These are phyloP conservation scores for Diuraphis noxia DNA, from an alignment of 1,140 invertebrate species.

Conservation along the genomic window DNA sequence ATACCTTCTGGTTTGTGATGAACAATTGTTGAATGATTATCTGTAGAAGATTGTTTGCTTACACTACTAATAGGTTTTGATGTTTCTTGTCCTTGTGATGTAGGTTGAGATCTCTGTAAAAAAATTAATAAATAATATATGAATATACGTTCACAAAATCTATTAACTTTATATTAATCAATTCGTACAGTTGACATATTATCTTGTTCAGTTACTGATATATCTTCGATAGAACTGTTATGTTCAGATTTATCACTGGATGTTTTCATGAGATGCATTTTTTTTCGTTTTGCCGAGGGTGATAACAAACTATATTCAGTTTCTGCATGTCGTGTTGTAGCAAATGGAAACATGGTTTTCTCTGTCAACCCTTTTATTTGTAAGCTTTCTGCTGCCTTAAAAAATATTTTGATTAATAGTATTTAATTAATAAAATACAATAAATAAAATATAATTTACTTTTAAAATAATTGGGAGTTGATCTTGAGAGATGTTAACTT, in stretches of 20 bases:
- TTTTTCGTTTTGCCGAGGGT: constrained; percentile 45
- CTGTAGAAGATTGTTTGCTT: constrained; percentile 34
- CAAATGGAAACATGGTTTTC: constrained; percentile 64
- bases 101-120: constrained; percentile 47
- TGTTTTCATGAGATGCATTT: constrained; percentile 46
- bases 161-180: neutral
- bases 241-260: constrained; percentile 49
- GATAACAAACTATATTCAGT: constrained; percentile 37
- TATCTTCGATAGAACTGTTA: constrained; percentile 52
- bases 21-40: constrained; percentile 34
- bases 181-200: constrained; percentile 41
- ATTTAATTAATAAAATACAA: neutral
- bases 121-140: neutral
- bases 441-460: constrained; percentile 59
- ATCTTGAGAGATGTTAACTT: constrained; percentile 87
- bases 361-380: constrained; percentile 86
- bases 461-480: constrained; percentile 82
- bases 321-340: constrained; percentile 22
- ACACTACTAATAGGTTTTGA: constrained; percentile 47
- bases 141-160: neutral
- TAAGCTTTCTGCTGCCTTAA: constrained; percentile 78
- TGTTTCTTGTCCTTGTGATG: constrained; percentile 34
- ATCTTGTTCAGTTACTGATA: constrained; percentile 31
- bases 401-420: constrained; percentile 49
- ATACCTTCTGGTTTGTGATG: constrained; percentile 40